Evolutionary conservation across 2,797 vertebrate genomes (phyloP), one percentile per base, ranked within the genome.

Genomic region (Spea hammondii): DNA sequence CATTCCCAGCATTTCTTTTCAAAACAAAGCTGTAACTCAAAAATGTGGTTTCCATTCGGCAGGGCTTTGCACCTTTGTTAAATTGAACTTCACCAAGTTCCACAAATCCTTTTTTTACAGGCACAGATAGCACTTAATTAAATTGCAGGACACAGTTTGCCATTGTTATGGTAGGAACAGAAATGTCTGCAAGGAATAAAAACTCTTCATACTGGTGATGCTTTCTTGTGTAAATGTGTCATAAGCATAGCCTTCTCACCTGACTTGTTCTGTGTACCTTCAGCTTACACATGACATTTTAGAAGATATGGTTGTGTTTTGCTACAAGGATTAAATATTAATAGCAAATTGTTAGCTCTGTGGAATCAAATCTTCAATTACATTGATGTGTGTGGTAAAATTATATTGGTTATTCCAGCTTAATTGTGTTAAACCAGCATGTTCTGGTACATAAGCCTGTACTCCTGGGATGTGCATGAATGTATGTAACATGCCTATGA

Each of bases 161-260:
- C 14, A 51, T 51, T 53, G 7, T 53, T 5, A 44, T 5, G 5
- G 12, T 46, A 14, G 49, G 72, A 46, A 66, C 32, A 32, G 32
- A 32, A 32, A 32, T 32, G 32, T 32, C 32, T 32, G 32, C 32
- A 75, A 17, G 17, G 17, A 17, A 17, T 17, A 17, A 17, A 17
- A 75, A 48, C 48, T 64, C 65, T 70, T 77, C 57, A 62, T 14
- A 77, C 68, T 70, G 12, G 59, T 64, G 48, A 64, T 54, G 54
- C 75, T 70, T 53, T 32, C 11, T n/a, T 4, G 53, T n/a, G 17
- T 47, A 50, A 66, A 54, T 10, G 62, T 65, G 62, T 74, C 49
- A 74, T 74, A 46, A 51, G 46, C 32, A n/a, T 6, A 53, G 65
- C 10, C 32, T 32, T 32, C 3, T 32, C 32, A 32, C 32, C 32